Evolutionary conservation across 2,113 vertebrate genomes (phyloP), one percentile per base, ranked within the genome.

Genomic region (Hydrochoerus hydrochaeris): DNA sequence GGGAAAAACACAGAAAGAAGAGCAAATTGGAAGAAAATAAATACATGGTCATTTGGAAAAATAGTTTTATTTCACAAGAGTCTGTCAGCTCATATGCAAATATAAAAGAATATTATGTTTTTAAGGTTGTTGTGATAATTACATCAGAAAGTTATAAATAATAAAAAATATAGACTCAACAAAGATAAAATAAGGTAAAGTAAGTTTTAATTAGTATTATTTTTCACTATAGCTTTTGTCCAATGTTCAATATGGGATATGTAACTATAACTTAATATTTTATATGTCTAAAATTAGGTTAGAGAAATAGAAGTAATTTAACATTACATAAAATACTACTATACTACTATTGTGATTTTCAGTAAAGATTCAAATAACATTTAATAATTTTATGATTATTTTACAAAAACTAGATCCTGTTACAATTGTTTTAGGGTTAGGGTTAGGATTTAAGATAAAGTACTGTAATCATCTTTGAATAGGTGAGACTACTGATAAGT

Each of bases 291-390:
- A 73, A 92, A 26, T n/a, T 35, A 65, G 32, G 10, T 89, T 85
- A 38, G 20, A 89, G 80, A 88, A 85, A 35, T 26, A 19, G 6
- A 44, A 58, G 3, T 0, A 54, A 80, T 85, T 91, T 85, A 73
- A n/a, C 77, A 67, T 78, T 57, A 62, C 19, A 28, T 28, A 52
- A 9, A 69, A n/a, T 35, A 2, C 35, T 52, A 49, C 13, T 78
- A 78, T 84, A 71, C 9, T 73, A 92, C 87, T 67, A 67, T n/a
- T 92, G 38, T 89, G 19, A 41, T 89, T 81, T 95, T 90, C 44
- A 85, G 9, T 57, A 54, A 75, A 6, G 5, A 16, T 7, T 67
- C 62, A 89, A 52, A 60, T 83, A 46, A 20, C 20, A 46, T 85
- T 3, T 58, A 69, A 88, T 41, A 7, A 22, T 85, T 88, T 86